Conservation (phyloP, 2,888 invertebrate species). For the Agrypnus murinus region DNA sequence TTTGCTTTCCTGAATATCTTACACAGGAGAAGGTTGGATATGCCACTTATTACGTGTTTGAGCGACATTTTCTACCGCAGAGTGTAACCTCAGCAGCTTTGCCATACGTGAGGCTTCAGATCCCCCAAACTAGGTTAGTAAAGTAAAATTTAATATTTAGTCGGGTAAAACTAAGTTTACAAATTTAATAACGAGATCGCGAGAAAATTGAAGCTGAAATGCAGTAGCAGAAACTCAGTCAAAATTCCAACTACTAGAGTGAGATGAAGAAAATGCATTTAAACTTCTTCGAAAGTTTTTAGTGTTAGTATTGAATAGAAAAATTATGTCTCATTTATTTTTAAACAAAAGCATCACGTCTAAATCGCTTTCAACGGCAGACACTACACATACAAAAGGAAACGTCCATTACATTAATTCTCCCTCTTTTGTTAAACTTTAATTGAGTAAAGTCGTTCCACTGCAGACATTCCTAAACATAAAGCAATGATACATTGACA, state of each 20-base stretch:
- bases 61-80: conserved; percentile 39
- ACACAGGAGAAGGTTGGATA: conserved; percentile 11
- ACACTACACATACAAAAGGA: conserved; percentile 42
- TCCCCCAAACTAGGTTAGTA: conserved; percentile 36
- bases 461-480: conserved; percentile 37
- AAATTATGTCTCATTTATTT: conserved; percentile 33
- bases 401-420: conserved; percentile 47
- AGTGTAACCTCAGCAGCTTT: conserved; percentile 38
- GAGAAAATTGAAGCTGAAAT: conserved; percentile 31
- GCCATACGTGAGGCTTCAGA: conserved; percentile 37
- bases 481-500: conserved; percentile 46
- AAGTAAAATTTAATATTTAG: conserved; percentile 46
- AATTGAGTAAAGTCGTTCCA: conserved; percentile 47
- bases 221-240: conserved; percentile 3
- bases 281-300: conserved; percentile 1
- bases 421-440: conserved; percentile 46
- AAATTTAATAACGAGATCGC: conserved; percentile 32
- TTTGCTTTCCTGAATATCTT: background rate
- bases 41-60: conserved; percentile 42
- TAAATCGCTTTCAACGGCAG: conserved; percentile 36
- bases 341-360: conserved; percentile 38
- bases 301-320: conserved; percentile 3
- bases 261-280: background rate
- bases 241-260: too few relatives aligned
- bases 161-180: conserved; percentile 34